Evolutionary conservation across 1,140 invertebrate species (phyloP), one percentile per base, ranked within the genome.

Genomic region (Hylaeus anthracinus): DNA sequence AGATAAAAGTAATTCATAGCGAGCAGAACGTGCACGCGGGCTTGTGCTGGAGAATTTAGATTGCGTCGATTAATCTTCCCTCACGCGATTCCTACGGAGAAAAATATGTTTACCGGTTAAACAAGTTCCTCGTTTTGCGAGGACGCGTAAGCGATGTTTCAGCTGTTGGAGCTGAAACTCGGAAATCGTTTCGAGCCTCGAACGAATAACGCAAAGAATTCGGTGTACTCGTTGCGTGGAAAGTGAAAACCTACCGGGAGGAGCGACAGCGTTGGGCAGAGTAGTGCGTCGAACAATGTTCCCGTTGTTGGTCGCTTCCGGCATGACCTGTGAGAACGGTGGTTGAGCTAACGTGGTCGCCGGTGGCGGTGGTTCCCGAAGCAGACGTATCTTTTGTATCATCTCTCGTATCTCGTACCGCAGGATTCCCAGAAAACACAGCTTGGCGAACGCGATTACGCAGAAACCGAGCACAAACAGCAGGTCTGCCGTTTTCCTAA

Each of bases 351-450:
- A 91, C 5, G 91, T 86, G 0, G 87, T 84, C 0, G 91, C 78
- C 5, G 92, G 85, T 0, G 92, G 90, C 37, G 91, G 92, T 39
- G 92, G 92, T 69, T 94, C 92, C 5, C 95, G 93, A 10, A 96
- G 88, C 55, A 96, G 86, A 43, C 94, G 94, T 84, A 98, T 98
- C 92, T 98, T 98, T 89, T 98, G 97, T 86, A 98, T 97, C 97
- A 98, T 98, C 90, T 98, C 97, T 70, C 96, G 94, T 86, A 97
- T 97, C 93, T 97, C 97, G 92, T 97, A 97, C 75, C 96, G 94
- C 55, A 98, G 94, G 87, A 98, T 98, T 45, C 97, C 97, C 51
- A 98, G 95, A 94, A 98, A 98, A 94, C 97, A 98, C 84, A 98
- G 94, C 93, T 98, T 98, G 65, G 98, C 95, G 93, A 98, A 98